phyloP scores from a whole-genome alignment of 1,140 invertebrate species.

The Drosophila sucinea region DNA sequence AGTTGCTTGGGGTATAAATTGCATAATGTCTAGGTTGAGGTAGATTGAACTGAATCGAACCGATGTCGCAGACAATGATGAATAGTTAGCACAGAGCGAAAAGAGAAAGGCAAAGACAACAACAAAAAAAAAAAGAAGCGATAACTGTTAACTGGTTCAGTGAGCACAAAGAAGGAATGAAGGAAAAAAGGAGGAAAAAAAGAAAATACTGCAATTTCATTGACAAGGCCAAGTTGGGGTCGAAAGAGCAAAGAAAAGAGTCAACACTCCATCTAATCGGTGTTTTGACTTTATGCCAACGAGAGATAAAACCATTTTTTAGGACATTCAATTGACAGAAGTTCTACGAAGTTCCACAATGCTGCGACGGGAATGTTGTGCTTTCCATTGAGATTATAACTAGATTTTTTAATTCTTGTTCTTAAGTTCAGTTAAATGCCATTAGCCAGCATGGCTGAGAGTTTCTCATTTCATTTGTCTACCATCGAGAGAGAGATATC shows the following conservation, averaged over 20 bases:
- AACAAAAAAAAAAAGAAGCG: conserved; percentile 10
- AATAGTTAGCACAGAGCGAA: conserved; percentile 22
- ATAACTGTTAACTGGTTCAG: conserved; percentile 54
- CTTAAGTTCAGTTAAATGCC: too few relatives aligned
- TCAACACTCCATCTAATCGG: background rate
- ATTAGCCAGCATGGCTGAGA: too few relatives aligned
- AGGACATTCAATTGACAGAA: too few relatives aligned
- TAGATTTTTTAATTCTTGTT: too few relatives aligned
- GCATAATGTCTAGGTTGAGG: conserved; percentile 25
- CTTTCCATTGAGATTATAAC: too few relatives aligned
- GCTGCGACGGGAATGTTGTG: too few relatives aligned
- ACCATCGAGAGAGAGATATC: too few relatives aligned
- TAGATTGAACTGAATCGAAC: conserved; percentile 12
- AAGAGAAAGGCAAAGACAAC: conserved; percentile 5
- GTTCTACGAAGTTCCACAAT: too few relatives aligned
- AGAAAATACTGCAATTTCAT: background rate
- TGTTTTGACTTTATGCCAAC: background rate
- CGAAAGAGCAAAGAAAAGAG: conserved; percentile 11
- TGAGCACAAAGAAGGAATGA: conserved; percentile 22
- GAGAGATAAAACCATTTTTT: background rate
- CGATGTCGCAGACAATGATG: conserved; percentile 33
- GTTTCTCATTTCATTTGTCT: too few relatives aligned
- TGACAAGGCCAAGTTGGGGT: too few relatives aligned
- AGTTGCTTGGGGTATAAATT: conserved; percentile 20
- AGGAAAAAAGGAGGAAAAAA: conserved; percentile 6